phyloP scores from a whole-genome alignment of 92 coral and sea anemone species.

The Nematostella vectensis region DNA sequence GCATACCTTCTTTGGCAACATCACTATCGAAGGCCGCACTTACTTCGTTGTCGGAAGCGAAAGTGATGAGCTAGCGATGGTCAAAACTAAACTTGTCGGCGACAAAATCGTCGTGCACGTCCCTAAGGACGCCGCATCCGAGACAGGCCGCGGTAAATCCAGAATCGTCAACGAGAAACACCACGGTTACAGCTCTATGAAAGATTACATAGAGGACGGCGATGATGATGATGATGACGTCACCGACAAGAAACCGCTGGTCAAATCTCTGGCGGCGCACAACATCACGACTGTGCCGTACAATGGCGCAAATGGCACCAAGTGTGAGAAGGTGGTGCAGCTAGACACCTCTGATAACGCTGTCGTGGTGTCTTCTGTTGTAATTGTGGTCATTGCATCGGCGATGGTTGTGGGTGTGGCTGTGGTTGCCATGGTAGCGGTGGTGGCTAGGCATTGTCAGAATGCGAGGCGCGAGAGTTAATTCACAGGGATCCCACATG shows the following conservation, averaged over 20 bases:
- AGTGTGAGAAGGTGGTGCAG: constrained; percentile 91
- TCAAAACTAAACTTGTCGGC: constrained; percentile 60
- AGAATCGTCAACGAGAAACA: constrained; percentile 16
- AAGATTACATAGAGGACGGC: constrained; percentile 60
- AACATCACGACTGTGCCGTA: constrained; percentile 67
- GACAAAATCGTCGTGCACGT: constrained; percentile 61
- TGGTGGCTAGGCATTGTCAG: constrained; percentile 98
- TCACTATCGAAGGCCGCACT: constrained; percentile 83
- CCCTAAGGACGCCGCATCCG: constrained; percentile 37
- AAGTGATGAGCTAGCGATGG: constrained; percentile 62
- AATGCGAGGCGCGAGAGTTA: constrained; percentile 46
- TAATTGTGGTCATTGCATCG: constrained; percentile 98
- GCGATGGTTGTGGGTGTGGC: constrained; percentile 99
- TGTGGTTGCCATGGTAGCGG: constrained; percentile 99
- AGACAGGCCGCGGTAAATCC: constrained; percentile 44
- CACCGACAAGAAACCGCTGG: constrained; percentile 18
- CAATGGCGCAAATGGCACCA: constrained; percentile 66
- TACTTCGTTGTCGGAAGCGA: constrained; percentile 89
- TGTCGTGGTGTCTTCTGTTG: constrained; percentile 99
- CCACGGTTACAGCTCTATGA: constrained; percentile 57
- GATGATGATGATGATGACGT: constrained; percentile 50
- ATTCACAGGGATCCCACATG: too few relatives aligned
- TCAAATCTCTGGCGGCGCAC: constrained; percentile 62
- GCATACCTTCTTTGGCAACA: constrained; percentile 93
- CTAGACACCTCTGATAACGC: constrained; percentile 99